These are phyloP conservation scores for Meganola albula DNA, from an alignment of 2,888 invertebrate species.

Conservation along the genomic window DNA sequence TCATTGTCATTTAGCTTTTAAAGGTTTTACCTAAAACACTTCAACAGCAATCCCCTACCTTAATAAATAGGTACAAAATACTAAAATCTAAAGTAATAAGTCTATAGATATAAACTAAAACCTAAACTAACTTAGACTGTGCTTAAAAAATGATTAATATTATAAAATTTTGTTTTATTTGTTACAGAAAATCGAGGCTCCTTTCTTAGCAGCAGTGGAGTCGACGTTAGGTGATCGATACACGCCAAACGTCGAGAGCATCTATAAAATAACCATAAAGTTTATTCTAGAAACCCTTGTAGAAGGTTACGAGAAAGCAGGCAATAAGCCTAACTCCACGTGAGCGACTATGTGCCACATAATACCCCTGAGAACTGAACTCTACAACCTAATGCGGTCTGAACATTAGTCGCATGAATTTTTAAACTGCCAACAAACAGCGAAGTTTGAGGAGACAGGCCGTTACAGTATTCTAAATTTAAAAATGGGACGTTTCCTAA, in stretches of 20 bases:
- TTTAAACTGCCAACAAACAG: conserved; percentile 8
- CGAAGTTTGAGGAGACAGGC: too few species aligned
- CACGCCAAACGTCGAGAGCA: conserved; percentile 92
- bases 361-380: conserved; percentile 15
- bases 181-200: conserved; percentile 91
- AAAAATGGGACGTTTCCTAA: too few species aligned
- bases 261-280: conserved; percentile 93
- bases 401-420: conserved; percentile 10
- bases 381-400: conserved; percentile 10
- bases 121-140: too few species aligned
- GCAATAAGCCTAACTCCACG: conserved; percentile 46
- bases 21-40: too few species aligned
- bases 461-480: too few species aligned
- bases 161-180: too few species aligned
- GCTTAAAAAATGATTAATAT: too few species aligned
- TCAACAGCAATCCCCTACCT: too few species aligned
- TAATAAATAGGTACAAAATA: too few species aligned
- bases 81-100: too few species aligned
- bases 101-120: too few species aligned
- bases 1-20: too few species aligned
- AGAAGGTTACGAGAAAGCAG: conserved; percentile 83
- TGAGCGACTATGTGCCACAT: conserved; percentile 34
- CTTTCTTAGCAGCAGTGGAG: conserved; percentile 92
- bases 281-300: conserved; percentile 92
- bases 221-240: conserved; percentile 92